Conservation (phyloP, 2,797 vertebrate species). For the Falco berigora region DNA sequence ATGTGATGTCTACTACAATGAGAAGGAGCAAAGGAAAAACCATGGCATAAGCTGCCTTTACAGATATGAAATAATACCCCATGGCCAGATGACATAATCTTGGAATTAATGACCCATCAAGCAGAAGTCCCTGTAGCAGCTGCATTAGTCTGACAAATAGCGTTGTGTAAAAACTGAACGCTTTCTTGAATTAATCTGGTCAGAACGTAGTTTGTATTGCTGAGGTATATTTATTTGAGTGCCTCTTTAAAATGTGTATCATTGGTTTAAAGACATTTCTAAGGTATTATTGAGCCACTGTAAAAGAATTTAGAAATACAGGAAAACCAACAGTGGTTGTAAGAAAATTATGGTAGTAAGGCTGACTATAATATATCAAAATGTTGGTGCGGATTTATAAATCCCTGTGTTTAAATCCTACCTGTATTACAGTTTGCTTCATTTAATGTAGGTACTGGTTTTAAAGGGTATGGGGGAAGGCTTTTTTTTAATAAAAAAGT, state of each 20-base stretch:
- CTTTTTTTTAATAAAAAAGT: neutral
- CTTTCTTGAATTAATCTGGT: neutral
- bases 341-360: neutral
- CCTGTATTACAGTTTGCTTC: neutral
- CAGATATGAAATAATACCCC: neutral
- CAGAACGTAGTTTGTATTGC: neutral
- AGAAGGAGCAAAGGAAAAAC: neutral
- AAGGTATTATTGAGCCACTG: neutral
- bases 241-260: neutral
- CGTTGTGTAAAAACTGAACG: neutral
- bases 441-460: neutral
- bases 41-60: neutral
- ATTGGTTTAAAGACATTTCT: neutral
- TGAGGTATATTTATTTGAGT: neutral
- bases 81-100: neutral
- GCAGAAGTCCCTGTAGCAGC: neutral
- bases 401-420: neutral
- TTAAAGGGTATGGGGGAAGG: neutral
- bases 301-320: neutral
- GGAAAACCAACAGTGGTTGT: neutral
- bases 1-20: neutral
- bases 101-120: neutral
- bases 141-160: neutral
- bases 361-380: neutral
- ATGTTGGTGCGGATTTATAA: neutral